A percentile compares a stretch with the other conserved stretches of the same genome.
These are phyloP conservation scores for Ammodytes marinus DNA, from an alignment of 2,113 vertebrate genomes.

Conservation along the genomic window DNA sequence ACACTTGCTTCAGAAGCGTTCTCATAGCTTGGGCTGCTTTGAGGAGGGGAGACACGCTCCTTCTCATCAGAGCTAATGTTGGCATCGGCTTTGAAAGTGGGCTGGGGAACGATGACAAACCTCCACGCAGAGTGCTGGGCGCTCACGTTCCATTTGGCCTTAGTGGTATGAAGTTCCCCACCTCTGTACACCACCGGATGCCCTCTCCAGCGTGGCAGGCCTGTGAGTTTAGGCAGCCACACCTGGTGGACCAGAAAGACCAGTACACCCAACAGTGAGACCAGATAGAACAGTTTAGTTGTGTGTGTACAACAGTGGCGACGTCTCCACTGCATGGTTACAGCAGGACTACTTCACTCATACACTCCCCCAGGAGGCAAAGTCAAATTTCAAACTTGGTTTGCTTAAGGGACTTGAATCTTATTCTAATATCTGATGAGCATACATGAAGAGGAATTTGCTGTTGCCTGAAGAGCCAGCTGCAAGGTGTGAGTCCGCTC, in stretches of 20 bases:
- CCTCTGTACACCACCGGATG: conserved; percentile 87
- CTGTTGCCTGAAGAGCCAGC: neutral
- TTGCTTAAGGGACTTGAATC: neutral
- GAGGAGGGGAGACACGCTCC: conserved; percentile 63
- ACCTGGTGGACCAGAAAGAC: conserved; percentile 90
- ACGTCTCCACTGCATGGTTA: conserved; percentile 93
- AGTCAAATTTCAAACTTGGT: neutral
- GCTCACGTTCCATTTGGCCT: conserved; percentile 87
- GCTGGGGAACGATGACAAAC: conserved; percentile 77
- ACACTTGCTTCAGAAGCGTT: conserved; percentile 84
- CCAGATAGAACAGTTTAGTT: conserved; percentile 86
- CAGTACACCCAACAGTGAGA: conserved; percentile 88
- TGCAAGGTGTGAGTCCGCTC: neutral
- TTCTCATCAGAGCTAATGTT: conserved; percentile 84
- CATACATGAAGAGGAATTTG: neutral
- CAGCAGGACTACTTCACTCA: neutral
- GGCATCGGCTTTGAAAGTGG: conserved; percentile 78
- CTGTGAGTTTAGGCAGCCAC: conserved; percentile 85
- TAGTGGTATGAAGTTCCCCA: conserved; percentile 83
- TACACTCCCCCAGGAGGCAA: neutral
- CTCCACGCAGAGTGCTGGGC: conserved; percentile 84
- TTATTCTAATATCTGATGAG: neutral
- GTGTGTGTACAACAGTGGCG: conserved; percentile 90
- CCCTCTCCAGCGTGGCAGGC: conserved; percentile 84
- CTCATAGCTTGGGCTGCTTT: conserved; percentile 83